Conservation (phyloP, 2,888 invertebrate genomes). For the Pachydiplax longipennis region DNA sequence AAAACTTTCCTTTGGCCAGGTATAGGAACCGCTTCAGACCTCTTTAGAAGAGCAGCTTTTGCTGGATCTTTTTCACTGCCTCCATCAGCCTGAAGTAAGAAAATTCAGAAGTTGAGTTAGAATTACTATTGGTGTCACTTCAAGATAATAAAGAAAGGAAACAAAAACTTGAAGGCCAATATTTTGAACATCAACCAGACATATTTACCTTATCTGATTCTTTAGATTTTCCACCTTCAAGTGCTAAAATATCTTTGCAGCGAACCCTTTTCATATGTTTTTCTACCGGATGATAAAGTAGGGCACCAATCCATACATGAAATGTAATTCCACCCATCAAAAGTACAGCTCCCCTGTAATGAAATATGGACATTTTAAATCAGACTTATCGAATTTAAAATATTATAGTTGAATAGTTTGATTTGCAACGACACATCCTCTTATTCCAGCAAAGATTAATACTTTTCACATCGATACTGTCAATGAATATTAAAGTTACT, state of each 20-base stretch:
- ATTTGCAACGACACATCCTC: neutral
- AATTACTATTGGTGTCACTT: neutral
- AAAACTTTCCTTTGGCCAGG: slow-evolving; percentile 31
- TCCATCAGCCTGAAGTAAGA: neutral
- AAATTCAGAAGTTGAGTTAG: too few species aligned
- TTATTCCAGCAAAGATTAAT: neutral
- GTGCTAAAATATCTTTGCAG: slow-evolving; percentile 56
- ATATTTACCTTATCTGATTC: slow-evolving; percentile 51
- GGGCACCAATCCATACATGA: slow-evolving; percentile 84
- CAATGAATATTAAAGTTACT: too few species aligned
- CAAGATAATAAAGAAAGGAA: neutral
- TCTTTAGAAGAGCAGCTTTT: neutral
- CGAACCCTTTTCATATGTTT: slow-evolving; percentile 77
- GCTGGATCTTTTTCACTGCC: neutral
- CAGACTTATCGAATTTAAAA: neutral
- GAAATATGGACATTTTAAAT: slow-evolving; percentile 24
- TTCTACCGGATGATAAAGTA: slow-evolving; percentile 85
- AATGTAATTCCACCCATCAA: slow-evolving; percentile 83
- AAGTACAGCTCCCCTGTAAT: slow-evolving; percentile 76
- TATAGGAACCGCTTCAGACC: slow-evolving; percentile 25
- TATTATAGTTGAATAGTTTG: neutral
- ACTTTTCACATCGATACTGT: too few species aligned
- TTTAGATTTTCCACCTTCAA: slow-evolving; percentile 57
- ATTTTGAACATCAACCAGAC: neutral
- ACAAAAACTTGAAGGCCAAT: neutral